Evolutionary conservation across 2,797 vertebrate genomes (phyloP).

Genomic region (Iguana delicatissima): DNA sequence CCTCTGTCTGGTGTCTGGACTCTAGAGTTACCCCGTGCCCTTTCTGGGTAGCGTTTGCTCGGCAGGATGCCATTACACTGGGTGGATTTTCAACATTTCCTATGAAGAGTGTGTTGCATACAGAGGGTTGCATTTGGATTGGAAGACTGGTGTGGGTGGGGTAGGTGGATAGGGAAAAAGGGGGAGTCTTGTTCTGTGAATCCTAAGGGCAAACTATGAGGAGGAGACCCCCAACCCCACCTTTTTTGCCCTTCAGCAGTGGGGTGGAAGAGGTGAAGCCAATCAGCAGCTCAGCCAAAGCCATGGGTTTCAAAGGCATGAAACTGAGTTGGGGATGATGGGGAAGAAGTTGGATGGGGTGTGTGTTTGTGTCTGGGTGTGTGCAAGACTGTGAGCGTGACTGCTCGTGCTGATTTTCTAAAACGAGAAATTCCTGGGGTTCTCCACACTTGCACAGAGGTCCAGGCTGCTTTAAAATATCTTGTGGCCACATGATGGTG

Average conservation of each 20-base stretch:
- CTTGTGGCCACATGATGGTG: not conserved
- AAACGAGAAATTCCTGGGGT: not conserved
- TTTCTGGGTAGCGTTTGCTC: not conserved
- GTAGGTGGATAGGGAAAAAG: not conserved
- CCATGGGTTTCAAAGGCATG: not conserved
- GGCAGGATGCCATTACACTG: no score
- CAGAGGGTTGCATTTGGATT: not conserved
- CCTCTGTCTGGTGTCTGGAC: slow-evolving; percentile 31
- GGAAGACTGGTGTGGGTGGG: not conserved
- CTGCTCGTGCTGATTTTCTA: not conserved
- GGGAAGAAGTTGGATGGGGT: no score
- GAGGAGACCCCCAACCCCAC: not conserved
- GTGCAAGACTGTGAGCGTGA: not conserved
- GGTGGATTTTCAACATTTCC: not conserved
- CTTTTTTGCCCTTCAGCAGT: not conserved
- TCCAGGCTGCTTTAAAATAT: not conserved
- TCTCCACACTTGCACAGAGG: not conserved
- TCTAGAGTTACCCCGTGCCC: not conserved
- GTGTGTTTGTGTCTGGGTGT: no score
- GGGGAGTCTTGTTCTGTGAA: slow-evolving; percentile 22
- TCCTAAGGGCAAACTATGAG: not conserved
- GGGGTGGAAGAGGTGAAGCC: not conserved
- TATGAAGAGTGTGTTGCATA: not conserved
- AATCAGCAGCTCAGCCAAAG: not conserved
- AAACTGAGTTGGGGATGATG: no score